Evolutionary conservation across 2,113 vertebrate species (phyloP).

Genomic region (Archocentrus centrarchus): DNA sequence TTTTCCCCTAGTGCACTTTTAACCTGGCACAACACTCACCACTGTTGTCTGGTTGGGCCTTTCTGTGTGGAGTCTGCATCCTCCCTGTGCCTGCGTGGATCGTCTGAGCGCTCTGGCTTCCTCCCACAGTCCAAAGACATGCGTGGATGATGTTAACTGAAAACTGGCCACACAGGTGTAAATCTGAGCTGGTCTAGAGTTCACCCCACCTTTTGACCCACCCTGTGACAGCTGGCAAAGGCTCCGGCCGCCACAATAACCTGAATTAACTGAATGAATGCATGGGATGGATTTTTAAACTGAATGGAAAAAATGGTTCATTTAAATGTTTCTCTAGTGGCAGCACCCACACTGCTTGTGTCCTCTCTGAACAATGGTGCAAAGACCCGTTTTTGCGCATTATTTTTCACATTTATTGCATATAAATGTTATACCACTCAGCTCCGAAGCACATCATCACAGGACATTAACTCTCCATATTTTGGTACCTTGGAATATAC

Average conservation of each 20-base stretch:
- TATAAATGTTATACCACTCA: conserved; percentile 3
- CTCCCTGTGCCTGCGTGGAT: not conserved
- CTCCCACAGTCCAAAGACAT: not conserved
- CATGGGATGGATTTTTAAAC: not conserved
- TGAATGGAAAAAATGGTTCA: not conserved
- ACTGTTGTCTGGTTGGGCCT: not conserved
- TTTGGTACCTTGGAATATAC: not conserved
- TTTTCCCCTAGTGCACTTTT: not conserved
- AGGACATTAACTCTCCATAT: not conserved
- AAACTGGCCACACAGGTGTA: not conserved
- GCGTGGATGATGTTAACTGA: not conserved
- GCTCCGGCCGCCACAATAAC: too few species aligned
- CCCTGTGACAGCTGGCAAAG: not conserved
- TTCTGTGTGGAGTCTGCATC: not conserved
- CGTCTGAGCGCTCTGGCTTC: not conserved
- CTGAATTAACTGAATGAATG: not conserved
- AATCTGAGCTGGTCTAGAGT: not conserved
- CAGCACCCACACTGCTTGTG: not conserved
- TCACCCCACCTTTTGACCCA: not conserved
- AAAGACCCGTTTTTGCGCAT: not conserved
- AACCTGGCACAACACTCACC: not conserved
- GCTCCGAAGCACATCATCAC: not conserved
- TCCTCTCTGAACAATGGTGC: not conserved
- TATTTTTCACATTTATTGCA: not conserved
- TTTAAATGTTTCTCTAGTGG: not conserved